Evolutionary conservation across 2,797 vertebrate species (phyloP), one percentile per base, ranked within the genome.

Genomic region (Poecilia wingei): DNA sequence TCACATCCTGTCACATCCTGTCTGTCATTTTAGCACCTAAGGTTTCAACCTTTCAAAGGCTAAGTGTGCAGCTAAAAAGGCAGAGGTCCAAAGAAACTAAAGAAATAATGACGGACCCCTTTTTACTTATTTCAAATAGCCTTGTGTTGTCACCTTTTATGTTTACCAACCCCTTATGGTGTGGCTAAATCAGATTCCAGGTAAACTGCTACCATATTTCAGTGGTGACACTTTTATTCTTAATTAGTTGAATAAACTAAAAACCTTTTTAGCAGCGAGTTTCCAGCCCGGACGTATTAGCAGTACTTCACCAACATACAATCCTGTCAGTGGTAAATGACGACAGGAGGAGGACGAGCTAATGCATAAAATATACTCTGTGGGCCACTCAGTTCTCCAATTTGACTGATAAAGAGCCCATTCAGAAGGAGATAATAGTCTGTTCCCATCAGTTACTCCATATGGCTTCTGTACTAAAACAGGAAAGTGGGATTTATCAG

Each of bases 261-360:
- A 87, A 88, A 59, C 53, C 70, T 74, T 45, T 84, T 85, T 83
- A 84, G 84, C 84, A 93, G 84, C 83, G 83, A 84, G 80, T 79
- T 75, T 79, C 55, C 74, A 78, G 79, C 84, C 87, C 82, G 72
- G 88, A 84, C 84, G 86, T 83, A 84, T 83, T 85, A 74, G 81
- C 85, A 85, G 81, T 89, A 89, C 89, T 92, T 91, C 79, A 85
- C 64, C 64, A 80, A 85, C 83, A 88, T 80, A 82, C 46, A 47
- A 72, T 78, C 75, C 89, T 93, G 89, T 90, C 91, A 83, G 75
- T 39, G 78, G 82, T 86, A 91, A 93, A 70, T 87, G 89, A 93
- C 85, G 84, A 79, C 76, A 79, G 45, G 20, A 74, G 81, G 75
- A 84, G 76, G 33, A 78, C 72, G 53, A 77, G 82, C 64, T 91